These are phyloP conservation scores for Rhabdomys dilectus DNA, from an alignment of 2,113 vertebrate species.

Conservation along the genomic window DNA sequence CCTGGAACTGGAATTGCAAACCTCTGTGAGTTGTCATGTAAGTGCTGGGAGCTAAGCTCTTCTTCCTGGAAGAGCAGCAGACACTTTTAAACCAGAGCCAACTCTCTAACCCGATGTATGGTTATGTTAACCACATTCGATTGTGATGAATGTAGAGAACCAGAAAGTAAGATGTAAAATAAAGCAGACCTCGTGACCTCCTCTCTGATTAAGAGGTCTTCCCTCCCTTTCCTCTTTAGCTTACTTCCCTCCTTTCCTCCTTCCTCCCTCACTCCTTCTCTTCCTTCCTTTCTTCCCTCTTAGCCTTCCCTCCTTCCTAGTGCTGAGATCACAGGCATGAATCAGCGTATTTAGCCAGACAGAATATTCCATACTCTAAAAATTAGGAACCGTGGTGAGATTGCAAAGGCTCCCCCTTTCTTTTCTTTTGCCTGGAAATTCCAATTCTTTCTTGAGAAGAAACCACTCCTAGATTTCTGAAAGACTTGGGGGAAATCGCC, in stretches of 20 bases:
- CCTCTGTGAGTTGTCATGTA: no score
- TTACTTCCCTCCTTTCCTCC: neutral
- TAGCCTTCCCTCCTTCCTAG: neutral
- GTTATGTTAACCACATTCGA: neutral
- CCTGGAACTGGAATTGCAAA: neutral
- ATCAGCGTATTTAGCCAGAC: slow-evolving; percentile 44
- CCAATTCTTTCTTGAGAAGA: slow-evolving; percentile 81
- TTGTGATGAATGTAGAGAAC: neutral
- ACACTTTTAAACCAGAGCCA: neutral
- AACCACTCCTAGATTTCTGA: slow-evolving; percentile 80
- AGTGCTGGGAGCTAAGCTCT: no score
- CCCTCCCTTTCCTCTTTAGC: neutral
- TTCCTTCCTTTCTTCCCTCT: accelerated
- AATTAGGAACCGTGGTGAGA: slow-evolving; percentile 71
- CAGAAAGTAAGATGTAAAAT: neutral
- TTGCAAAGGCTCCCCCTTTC: slow-evolving; percentile 74
- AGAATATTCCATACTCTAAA: slow-evolving; percentile 80
- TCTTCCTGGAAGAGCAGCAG: neutral
- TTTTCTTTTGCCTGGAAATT: slow-evolving; percentile 85
- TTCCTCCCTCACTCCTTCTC: accelerated
- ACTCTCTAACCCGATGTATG: neutral
- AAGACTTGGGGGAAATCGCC: slow-evolving; percentile 83
- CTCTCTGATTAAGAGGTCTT: slow-evolving; percentile 62
- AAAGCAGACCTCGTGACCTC: slow-evolving; percentile 62
- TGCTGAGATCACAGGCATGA: neutral